These are phyloP conservation scores for Malurus melanocephalus DNA, from an alignment of 2,113 vertebrate species.

Conservation along the genomic window DNA sequence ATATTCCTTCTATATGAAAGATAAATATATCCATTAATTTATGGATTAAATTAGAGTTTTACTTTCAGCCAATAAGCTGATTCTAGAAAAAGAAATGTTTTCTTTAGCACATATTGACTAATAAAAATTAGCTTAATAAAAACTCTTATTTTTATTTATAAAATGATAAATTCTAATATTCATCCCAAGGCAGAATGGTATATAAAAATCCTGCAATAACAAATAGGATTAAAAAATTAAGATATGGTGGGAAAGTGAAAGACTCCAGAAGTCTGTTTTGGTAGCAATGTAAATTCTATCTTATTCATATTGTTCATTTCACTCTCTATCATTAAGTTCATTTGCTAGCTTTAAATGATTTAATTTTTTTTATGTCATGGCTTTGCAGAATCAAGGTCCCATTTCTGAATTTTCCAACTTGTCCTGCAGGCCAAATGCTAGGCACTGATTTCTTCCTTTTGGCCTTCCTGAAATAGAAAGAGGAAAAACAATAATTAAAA, in stretches of 20 bases:
- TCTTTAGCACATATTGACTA: neutral
- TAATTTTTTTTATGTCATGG: constrained; percentile 87
- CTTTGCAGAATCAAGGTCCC: constrained; percentile 87
- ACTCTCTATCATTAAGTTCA: constrained; percentile 25
- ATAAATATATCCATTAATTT: neutral
- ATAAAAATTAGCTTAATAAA: neutral
- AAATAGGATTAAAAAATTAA: neutral
- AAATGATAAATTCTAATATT: neutral
- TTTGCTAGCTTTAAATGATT: constrained; percentile 74
- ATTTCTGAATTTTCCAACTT: constrained; percentile 90
- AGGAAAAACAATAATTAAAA: neutral
- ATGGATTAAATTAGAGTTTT: neutral
- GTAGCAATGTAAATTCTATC: neutral
- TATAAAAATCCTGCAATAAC: neutral
- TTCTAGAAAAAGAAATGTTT: neutral
- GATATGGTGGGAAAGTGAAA: neutral
- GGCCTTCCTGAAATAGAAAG: constrained; percentile 64
- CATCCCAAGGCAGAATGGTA: neutral
- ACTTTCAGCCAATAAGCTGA: neutral
- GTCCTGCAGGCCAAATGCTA: constrained; percentile 76
- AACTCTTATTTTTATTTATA: constrained; percentile 30
- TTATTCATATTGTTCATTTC: neutral
- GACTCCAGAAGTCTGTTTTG: neutral
- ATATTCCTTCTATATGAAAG: neutral
- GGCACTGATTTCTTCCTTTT: constrained; percentile 74